phyloP scores from a whole-genome alignment of 1,140 invertebrate species.

The Drosophila bifasciata region DNA sequence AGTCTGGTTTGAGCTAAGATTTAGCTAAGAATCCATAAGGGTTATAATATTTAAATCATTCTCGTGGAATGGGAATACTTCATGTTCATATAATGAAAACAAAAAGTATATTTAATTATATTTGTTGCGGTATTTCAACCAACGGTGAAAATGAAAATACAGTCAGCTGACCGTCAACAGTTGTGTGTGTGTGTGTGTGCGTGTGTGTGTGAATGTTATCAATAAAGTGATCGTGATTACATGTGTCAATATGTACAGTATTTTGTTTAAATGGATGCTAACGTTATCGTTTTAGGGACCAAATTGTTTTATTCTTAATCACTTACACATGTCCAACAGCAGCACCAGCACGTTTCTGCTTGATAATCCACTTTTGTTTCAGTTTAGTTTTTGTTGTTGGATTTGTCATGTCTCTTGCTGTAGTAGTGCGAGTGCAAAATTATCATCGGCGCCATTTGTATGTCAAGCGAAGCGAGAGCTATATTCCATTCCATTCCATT shows the following conservation, averaged over 20 bases:
- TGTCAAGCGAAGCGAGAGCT: constrained; percentile 29
- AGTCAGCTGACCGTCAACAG: neutral
- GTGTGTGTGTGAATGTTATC: neutral
- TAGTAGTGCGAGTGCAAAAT: constrained; percentile 68
- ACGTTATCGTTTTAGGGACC: constrained; percentile 21
- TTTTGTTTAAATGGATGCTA: neutral
- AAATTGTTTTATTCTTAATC: constrained; percentile 3
- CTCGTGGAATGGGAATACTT: too few species aligned
- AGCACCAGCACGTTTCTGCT: constrained; percentile 16
- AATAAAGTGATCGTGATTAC: neutral
- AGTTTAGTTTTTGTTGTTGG: neutral
- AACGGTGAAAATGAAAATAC: constrained; percentile 1
- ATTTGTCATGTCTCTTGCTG: constrained; percentile 17
- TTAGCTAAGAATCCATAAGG: too few species aligned
- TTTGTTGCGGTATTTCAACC: too few species aligned
- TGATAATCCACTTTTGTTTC: constrained; percentile 28
- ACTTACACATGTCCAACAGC: too few species aligned
- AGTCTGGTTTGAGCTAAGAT: too few species aligned
- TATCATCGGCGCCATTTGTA: constrained; percentile 47
- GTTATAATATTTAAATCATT: too few species aligned
- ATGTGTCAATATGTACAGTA: neutral
- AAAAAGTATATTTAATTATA: too few species aligned
- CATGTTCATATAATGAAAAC: too few species aligned
- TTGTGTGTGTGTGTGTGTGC: neutral
- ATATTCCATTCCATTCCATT: neutral